Base-by-base conservation (phyloP, 1,140 invertebrate species). In the Teleogryllus occipitalis region DNA sequence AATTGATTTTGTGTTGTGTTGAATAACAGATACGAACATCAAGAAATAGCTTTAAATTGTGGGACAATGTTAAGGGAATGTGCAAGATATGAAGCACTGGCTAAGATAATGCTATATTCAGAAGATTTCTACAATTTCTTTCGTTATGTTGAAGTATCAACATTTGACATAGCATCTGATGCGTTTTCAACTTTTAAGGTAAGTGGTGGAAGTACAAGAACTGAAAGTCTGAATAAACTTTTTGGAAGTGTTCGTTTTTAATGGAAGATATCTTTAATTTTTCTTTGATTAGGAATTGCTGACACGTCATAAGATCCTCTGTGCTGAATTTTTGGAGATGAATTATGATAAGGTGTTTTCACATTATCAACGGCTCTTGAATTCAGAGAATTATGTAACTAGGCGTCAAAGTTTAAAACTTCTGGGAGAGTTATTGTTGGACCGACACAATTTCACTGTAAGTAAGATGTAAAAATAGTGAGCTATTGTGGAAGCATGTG, bases 171-270 rank as follows among this genome's bases (percentile, higher is more conserved):
- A 85, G 98, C 98, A 85, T 99, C 98, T 82, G 98, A 99, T 94
- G 98, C 98, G 87, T 99, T 99, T 90, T 98, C 98, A 85, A 99
- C 98, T 81, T 99, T 99, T 91, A 99, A 99, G 93, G 97, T 97
- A 87, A 82, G 80, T 82, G 2, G 15, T 14, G 18, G 0, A 2
- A 18, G n/a, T n/a, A 39, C 27, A 39, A 39, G 27, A 39, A 1
- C 1, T 39, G 27, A 39, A 39, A 39, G 1, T 39, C 27, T 39
- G 27, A 39, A 39, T 39, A 39, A 39, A 39, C 5, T 1, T 5
- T 39, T 39, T 39, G 27, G 27, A 39, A 39, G 27, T 39, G 1
- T 39, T 39, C 27, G 5, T 39, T 1, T 2, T 39, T 39, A 39
- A 39, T 39, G 27, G 27, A 39, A 39, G 5, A 39, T 39, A 5